phyloP scores from a whole-genome alignment of 2,888 invertebrate species.

The Philonicus albiceps region DNA sequence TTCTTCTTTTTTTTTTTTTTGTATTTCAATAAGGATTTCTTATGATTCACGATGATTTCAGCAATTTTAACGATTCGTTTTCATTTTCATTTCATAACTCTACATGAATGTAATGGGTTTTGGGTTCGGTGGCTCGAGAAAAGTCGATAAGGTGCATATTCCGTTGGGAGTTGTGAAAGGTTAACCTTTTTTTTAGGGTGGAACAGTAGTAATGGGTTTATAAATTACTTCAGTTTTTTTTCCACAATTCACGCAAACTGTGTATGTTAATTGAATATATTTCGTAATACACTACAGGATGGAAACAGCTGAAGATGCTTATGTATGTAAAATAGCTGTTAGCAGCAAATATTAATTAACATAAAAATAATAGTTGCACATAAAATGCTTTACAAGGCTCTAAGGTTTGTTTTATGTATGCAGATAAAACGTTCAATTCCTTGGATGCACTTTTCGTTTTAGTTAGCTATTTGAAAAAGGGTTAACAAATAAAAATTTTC shows the following conservation, averaged over 20 bases:
- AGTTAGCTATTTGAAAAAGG: no score
- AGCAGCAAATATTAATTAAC: background rate
- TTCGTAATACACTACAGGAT: background rate
- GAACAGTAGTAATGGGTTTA: background rate
- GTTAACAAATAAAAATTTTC: no score
- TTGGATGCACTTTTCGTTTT: no score
- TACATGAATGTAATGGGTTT: background rate
- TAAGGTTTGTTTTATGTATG: no score
- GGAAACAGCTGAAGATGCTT: background rate
- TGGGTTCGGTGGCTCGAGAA: background rate
- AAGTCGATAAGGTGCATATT: background rate
- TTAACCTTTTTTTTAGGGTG: background rate
- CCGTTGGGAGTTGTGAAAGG: background rate
- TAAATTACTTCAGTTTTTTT: background rate
- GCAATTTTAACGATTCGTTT: background rate
- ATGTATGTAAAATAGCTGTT: background rate
- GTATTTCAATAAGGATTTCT: background rate
- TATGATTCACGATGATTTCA: background rate
- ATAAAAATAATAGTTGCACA: no score
- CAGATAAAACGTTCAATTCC: no score
- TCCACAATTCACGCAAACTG: background rate
- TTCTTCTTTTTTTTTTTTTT: background rate
- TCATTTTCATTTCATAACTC: background rate
- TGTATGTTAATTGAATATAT: background rate
- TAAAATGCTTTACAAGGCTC: no score